Evolutionary conservation across 2,113 vertebrate species (phyloP).

Genomic region (Turnix velox): DNA sequence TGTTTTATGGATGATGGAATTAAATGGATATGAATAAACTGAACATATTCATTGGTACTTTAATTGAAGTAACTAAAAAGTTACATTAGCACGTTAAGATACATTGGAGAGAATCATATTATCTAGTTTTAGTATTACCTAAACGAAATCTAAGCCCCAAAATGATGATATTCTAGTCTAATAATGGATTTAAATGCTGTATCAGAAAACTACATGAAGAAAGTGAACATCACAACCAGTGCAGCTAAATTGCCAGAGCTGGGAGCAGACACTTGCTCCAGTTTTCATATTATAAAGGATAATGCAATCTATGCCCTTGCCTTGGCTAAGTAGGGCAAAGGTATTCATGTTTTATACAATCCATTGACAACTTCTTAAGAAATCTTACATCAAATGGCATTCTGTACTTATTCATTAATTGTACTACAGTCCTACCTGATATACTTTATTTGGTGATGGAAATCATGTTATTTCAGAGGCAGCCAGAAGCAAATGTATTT

Average conservation of each 20-base stretch:
- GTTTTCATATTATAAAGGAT: background rate
- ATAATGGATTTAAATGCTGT: background rate
- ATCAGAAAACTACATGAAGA: constrained; percentile 6
- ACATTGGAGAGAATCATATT: background rate
- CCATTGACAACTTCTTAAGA: background rate
- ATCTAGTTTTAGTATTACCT: background rate
- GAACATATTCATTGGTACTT: background rate
- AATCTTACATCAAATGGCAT: background rate
- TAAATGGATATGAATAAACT: background rate
- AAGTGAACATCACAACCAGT: background rate
- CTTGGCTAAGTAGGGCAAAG: background rate
- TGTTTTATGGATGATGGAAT: background rate
- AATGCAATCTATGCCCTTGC: constrained; percentile 15
- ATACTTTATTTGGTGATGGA: background rate
- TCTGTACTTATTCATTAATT: background rate
- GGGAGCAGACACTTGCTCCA: background rate
- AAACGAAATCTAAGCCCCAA: background rate
- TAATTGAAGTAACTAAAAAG: background rate
- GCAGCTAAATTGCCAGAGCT: background rate
- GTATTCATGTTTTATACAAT: background rate
- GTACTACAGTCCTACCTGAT: background rate
- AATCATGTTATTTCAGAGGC: background rate
- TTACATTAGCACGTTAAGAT: background rate
- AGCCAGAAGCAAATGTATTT: background rate
- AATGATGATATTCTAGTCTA: background rate